Conservation (phyloP, 2,797 vertebrate genomes). For the Kryptopterus vitreolus region DNA sequence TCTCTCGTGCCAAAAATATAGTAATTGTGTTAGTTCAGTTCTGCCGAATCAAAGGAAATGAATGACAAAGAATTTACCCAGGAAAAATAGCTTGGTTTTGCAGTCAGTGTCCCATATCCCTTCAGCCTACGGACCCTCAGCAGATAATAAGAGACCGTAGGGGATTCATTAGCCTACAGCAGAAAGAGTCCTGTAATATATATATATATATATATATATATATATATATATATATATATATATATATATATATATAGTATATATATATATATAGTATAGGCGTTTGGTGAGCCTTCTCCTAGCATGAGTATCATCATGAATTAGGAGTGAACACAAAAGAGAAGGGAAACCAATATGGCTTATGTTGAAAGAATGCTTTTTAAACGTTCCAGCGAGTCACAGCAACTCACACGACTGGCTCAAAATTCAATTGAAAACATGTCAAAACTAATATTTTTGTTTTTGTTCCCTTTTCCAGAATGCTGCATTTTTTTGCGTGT, state of each 20-base stretch:
- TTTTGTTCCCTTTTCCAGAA: background rate
- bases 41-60: slow-evolving; percentile 66
- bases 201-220: too few relatives aligned
- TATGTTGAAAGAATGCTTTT: slow-evolving; percentile 19
- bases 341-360: slow-evolving; percentile 1
- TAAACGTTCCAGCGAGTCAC: slow-evolving; percentile 14
- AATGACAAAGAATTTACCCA: slow-evolving; percentile 65
- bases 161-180: slow-evolving; percentile 36
- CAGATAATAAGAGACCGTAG: slow-evolving; percentile 27
- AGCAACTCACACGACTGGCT: slow-evolving; percentile 1
- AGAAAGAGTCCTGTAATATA: slow-evolving; percentile 31
- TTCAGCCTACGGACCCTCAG: slow-evolving; percentile 43
- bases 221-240: too few relatives aligned
- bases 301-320: slow-evolving; percentile 1
- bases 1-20: slow-evolving; percentile 55
- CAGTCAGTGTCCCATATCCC: slow-evolving; percentile 74
- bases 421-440: slow-evolving; percentile 8
- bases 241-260: too few relatives aligned
- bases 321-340: slow-evolving; percentile 4
- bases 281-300: slow-evolving; percentile 10
- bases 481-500: background rate
- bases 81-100: slow-evolving; percentile 63
- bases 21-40: slow-evolving; percentile 63
- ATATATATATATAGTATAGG: background rate
- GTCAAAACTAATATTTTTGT: slow-evolving; percentile 5